Percentiles rank a stretch among this genome's conserved stretches.
phyloP scores from a whole-genome alignment of 2,113 vertebrate species.

The Pachypanchax playfairii region DNA sequence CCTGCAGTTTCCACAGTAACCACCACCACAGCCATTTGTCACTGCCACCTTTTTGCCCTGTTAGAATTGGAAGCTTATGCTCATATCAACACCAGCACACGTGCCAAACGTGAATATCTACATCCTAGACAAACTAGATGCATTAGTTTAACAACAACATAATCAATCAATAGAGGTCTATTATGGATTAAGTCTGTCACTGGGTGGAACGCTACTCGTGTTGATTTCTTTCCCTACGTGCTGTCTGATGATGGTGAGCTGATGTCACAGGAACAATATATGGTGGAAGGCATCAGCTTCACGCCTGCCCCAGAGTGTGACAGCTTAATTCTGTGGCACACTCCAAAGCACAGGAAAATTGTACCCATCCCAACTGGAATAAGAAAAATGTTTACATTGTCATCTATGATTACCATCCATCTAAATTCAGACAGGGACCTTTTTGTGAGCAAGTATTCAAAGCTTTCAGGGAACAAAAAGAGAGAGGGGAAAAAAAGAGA shows the following conservation, averaged over 20 bases:
- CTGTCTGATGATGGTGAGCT: constrained; percentile 11
- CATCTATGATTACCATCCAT: constrained; percentile 70
- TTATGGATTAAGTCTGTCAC: constrained; percentile 8
- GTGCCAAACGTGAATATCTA: constrained; percentile 17
- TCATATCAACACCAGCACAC: constrained; percentile 42
- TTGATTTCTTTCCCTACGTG: constrained; percentile 15
- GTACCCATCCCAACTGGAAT: constrained; percentile 52
- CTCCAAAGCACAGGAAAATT: constrained; percentile 62
- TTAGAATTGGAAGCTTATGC: constrained; percentile 48
- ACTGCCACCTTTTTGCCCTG: constrained; percentile 60
- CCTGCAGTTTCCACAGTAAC: constrained; percentile 71
- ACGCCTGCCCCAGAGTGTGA: constrained; percentile 50
- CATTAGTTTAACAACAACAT: constrained; percentile 34
- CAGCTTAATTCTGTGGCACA: constrained; percentile 69
- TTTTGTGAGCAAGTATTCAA: constrained; percentile 64
- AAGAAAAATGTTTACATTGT: constrained; percentile 70
- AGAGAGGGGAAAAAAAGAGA: constrained; percentile 44
- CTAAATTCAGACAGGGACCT: constrained; percentile 60
- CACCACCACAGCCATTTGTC: constrained; percentile 59
- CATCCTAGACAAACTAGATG: constrained; percentile 38
- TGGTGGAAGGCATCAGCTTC: constrained; percentile 62
- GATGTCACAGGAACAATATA: constrained; percentile 45
- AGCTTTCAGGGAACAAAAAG: constrained; percentile 48
- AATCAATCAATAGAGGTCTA: constrained; percentile 29
- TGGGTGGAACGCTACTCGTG: background rate